phyloP scores from a whole-genome alignment of 2,113 vertebrate species.

The Conger conger region DNA sequence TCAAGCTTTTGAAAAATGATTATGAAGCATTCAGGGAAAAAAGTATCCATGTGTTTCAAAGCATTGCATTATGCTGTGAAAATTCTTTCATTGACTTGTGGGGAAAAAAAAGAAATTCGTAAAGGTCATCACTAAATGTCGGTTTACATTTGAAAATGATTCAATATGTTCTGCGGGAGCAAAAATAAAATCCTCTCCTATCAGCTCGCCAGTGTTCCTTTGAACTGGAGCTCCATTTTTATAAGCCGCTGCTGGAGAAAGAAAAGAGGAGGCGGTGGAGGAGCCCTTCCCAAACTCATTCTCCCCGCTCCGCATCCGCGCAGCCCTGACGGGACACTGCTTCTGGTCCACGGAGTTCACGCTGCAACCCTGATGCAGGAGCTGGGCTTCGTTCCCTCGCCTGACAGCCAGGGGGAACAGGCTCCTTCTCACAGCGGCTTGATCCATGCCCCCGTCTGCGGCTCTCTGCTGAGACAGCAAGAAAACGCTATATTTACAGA shows the following conservation, averaged over 20 bases:
- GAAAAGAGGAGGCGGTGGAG: constrained; percentile 12
- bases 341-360: constrained; percentile 46
- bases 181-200: constrained; percentile 36
- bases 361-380: constrained; percentile 55
- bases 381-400: neutral
- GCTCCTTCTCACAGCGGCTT: constrained; percentile 39
- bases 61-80: constrained; percentile 1
- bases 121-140: constrained; percentile 54
- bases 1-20: neutral
- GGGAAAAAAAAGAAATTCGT: constrained; percentile 40
- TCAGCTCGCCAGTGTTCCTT: constrained; percentile 44
- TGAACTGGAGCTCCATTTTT: constrained; percentile 10
- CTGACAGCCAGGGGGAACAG: neutral
- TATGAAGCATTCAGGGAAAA: neutral
- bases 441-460: constrained; percentile 60
- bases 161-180: constrained; percentile 33
- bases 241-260: constrained; percentile 17
- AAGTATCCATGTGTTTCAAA: neutral
- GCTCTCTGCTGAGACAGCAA: constrained; percentile 66
- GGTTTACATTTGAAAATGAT: constrained; percentile 50
- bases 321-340: constrained; percentile 15
- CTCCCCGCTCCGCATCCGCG: neutral
- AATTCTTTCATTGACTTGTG: neutral
- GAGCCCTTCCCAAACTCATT: constrained; percentile 29
- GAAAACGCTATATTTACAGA: constrained; percentile 71